Percentiles rank a stretch among this genome's conserved stretches.
Conservation (phyloP, 2,888 invertebrate genomes). For the Patella pellucida region DNA sequence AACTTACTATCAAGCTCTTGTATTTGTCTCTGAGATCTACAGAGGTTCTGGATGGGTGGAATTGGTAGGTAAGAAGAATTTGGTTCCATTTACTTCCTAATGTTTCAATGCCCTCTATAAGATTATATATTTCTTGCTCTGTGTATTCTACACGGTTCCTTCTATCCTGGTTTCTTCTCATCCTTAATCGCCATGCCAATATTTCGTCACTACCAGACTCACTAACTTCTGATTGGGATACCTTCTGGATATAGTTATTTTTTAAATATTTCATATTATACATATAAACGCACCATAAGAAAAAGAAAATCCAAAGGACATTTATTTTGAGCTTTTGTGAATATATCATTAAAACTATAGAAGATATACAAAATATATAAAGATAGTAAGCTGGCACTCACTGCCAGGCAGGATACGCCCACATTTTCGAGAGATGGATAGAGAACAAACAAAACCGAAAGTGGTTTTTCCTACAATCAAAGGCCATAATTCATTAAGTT, state of each 20-base stretch:
- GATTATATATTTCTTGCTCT: constrained; percentile 50
- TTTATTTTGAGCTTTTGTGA: background rate
- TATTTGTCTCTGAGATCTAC: constrained; percentile 65
- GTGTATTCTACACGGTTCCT: constrained; percentile 53
- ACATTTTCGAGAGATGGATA: too few species aligned
- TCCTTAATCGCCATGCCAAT: background rate
- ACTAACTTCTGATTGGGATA: constrained; percentile 15
- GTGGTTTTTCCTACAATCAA: too few species aligned
- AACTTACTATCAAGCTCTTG: constrained; percentile 52
- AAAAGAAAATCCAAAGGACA: background rate
- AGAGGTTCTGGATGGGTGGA: constrained; percentile 60
- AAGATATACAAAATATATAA: constrained; percentile 5
- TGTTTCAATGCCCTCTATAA: constrained; percentile 53
- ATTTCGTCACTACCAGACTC: background rate
- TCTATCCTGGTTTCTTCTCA: constrained; percentile 3
- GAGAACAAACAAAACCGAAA: too few species aligned
- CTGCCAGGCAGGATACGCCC: too few species aligned
- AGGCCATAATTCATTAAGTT: too few species aligned
- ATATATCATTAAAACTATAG: background rate
- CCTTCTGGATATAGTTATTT: background rate
- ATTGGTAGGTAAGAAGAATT: constrained; percentile 57
- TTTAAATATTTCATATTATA: too few species aligned
- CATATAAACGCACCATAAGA: background rate
- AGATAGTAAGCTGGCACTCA: too few species aligned
- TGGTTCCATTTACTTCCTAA: constrained; percentile 61